Evolutionary conservation across 2,113 vertebrate genomes (phyloP).

Genomic region (Cyprinodon brontotheroides): DNA sequence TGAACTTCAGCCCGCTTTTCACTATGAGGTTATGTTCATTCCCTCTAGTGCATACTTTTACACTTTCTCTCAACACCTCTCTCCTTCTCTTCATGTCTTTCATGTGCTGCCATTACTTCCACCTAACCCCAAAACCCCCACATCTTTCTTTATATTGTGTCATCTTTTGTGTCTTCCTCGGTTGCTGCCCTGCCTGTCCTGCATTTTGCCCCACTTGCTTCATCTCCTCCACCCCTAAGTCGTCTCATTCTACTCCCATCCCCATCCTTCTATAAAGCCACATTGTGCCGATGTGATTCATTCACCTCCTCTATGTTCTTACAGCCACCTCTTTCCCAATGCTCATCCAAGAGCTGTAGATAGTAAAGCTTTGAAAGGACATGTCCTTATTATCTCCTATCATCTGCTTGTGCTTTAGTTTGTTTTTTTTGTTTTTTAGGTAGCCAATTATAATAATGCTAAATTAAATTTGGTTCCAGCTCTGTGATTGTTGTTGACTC

Average conservation of each 20-base stretch:
- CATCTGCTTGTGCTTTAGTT: constrained; percentile 49
- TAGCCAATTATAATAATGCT: constrained; percentile 73
- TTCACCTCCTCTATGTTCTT: constrained; percentile 32
- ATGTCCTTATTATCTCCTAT: constrained; percentile 60
- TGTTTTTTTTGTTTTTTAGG: constrained; percentile 61
- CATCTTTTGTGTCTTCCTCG: constrained; percentile 48
- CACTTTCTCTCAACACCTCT: constrained; percentile 16
- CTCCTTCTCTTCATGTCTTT: constrained; percentile 29
- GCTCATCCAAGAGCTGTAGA: constrained; percentile 15
- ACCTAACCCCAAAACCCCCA: constrained; percentile 8
- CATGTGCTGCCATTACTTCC: constrained; percentile 37
- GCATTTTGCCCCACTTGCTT: constrained; percentile 26
- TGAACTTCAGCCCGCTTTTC: constrained; percentile 24
- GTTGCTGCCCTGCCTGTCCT: constrained; percentile 14
- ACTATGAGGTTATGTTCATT: neutral
- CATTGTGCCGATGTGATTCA: constrained; percentile 33
- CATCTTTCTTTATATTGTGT: constrained; percentile 37
- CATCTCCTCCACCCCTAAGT: constrained; percentile 29
- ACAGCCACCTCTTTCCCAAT: constrained; percentile 9
- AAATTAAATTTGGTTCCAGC: constrained; percentile 75
- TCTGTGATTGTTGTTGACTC: constrained; percentile 69
- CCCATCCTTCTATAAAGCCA: constrained; percentile 8
- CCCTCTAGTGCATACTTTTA: neutral
- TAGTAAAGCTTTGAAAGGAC: constrained; percentile 30
- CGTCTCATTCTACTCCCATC: constrained; percentile 19